Percentiles rank a stretch among this genome's conserved stretches.
Conservation (phyloP, 1,140 invertebrate genomes). For the Philotrypesis tridentata region DNA sequence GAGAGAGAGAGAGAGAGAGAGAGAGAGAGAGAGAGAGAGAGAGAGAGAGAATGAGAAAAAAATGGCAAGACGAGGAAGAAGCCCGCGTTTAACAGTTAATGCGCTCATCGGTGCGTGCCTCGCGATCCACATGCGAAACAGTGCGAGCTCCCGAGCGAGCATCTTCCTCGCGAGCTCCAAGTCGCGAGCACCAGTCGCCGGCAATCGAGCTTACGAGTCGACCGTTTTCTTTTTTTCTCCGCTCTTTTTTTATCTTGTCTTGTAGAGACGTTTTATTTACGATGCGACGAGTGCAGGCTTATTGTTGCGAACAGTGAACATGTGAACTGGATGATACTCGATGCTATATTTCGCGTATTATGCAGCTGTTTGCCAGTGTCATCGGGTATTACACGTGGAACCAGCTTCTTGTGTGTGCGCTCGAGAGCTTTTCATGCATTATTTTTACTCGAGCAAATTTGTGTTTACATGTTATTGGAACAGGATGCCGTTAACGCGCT, state of each 20-base stretch:
- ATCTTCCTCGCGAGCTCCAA: neutral
- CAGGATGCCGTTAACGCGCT: neutral
- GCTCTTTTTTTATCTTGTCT: neutral
- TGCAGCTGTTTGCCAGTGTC: no score
- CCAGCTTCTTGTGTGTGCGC: no score
- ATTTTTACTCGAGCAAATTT: no score
- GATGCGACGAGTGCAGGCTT: no score
- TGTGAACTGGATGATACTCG: no score
- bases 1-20: no score
- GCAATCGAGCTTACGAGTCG: conserved; percentile 19
- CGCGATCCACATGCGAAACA: conserved; percentile 74
- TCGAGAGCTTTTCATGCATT: no score
- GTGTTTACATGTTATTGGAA: neutral
- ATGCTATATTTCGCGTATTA: no score
- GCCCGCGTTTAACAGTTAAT: conserved; percentile 64
- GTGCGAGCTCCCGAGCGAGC: conserved; percentile 64
- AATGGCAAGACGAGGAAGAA: conserved; percentile 49
- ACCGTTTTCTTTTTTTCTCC: neutral
- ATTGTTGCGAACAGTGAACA: no score
- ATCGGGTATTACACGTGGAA: no score
- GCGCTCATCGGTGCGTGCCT: conserved; percentile 69
- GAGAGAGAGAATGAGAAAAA: neutral
- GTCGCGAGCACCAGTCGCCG: conserved; percentile 1
- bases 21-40: no score
- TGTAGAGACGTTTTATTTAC: neutral